A percentile compares a stretch with the other conserved stretches of the same genome.
Evolutionary conservation across 2,888 invertebrate species (phyloP).

Genomic region (Plemyria rubiginata): DNA sequence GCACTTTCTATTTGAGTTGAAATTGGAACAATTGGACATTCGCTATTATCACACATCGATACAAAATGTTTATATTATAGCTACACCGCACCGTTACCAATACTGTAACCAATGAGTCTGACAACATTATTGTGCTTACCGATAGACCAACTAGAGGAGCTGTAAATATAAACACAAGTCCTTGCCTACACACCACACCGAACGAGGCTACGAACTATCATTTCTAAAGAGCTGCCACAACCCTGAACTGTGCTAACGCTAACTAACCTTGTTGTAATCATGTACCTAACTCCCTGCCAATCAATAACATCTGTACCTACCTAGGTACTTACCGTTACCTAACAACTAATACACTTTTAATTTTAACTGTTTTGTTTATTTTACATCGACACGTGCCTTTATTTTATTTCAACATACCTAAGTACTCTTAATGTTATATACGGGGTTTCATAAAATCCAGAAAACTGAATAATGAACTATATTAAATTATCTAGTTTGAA

Average conservation of each 20-base stretch:
- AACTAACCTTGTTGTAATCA: slow-evolving; percentile 40
- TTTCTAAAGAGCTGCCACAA: slow-evolving; percentile 45
- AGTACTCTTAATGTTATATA: neutral
- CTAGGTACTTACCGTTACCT: too few species aligned
- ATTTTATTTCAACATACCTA: too few species aligned
- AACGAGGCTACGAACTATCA: slow-evolving; percentile 38
- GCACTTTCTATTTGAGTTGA: slow-evolving; percentile 75
- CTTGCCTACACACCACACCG: slow-evolving; percentile 39
- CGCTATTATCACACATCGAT: slow-evolving; percentile 55
- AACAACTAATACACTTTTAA: slow-evolving; percentile 39
- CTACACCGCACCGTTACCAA: slow-evolving; percentile 58
- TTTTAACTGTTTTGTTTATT: slow-evolving; percentile 39
- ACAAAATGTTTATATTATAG: slow-evolving; percentile 37
- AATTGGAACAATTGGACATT: slow-evolving; percentile 57
- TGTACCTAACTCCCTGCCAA: slow-evolving; percentile 35
- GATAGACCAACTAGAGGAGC: slow-evolving; percentile 16
- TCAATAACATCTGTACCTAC: slow-evolving; percentile 35
- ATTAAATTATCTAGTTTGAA: too few species aligned
- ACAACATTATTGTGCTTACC: slow-evolving; percentile 27
- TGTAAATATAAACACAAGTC: slow-evolving; percentile 59
- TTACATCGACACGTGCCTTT: slow-evolving; percentile 41
- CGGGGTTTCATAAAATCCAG: slow-evolving; percentile 27
- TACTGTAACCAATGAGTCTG: slow-evolving; percentile 46
- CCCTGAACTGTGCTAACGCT: slow-evolving; percentile 45
- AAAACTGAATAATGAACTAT: neutral